Evolutionary conservation across 1,140 invertebrate species (phyloP), one percentile per base, ranked within the genome.

Genomic region (Drosophila teissieri): DNA sequence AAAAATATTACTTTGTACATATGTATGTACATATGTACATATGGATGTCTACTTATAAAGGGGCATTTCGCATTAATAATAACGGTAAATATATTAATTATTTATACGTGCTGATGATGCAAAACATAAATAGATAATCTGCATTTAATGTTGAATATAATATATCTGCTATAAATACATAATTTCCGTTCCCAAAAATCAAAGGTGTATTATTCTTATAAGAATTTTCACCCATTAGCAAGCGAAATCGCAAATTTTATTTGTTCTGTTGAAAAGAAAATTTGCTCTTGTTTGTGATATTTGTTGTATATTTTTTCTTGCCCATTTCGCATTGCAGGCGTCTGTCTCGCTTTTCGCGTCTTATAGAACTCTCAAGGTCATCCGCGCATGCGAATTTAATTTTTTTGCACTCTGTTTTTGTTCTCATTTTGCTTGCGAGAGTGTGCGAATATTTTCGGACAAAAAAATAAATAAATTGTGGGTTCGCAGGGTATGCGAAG

Each of bases 301-400:
- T 40, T 40, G 19, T 37, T 46, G 15, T 58, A 12, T 54, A 24
- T 24, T 51, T 64, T 69, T 67, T 68, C 24, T 11, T 65, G 12
- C 34, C 63, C 34, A 55, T 46, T 69, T 68, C 63, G 63, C 63
- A 69, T 46, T 69, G 65, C 65, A 69, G 19, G 45, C 61, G 37
- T 42, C 42, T 40, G 40, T 27, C 27, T 56, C 36, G 64, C 53
- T 55, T 64, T 46, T 69, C 40, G 17, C 63, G 67, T 70, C 63
- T 69, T 70, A 69, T 70, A 62, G 49, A 53, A 62, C 11, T 62
- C 68, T 70, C 67, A 70, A 70, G 67, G 67, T 70, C 63, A 70
- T 69, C 49, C 24, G 67, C 67, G 40, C 63, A 70, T 68, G 49
- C 63, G 64, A 70, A 70, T 39, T 63, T 40, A 55, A 31, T 31